Base-by-base conservation (phyloP, 2,797 vertebrate species). In the Syndactyla subalaris region DNA sequence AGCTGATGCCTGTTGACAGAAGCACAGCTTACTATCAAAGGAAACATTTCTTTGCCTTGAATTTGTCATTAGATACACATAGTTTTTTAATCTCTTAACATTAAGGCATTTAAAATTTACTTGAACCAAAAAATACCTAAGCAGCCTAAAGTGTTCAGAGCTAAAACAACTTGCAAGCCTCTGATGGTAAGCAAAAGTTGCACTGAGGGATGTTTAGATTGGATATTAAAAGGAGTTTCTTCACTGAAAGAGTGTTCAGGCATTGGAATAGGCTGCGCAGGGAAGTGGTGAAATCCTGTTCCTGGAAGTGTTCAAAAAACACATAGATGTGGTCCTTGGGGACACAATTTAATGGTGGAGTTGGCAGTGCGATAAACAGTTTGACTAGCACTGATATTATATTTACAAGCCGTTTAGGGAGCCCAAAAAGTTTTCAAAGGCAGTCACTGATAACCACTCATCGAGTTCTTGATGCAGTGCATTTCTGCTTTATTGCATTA, bases 361-460 rank as follows among this genome's bases (percentile, higher is more conserved):
- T 15, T 65, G 41, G 41, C 41, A 23, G 30, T 65, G 41, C 6
- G 21, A 22, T 46, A 46, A 46, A 46, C 45, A 19, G 20, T 86
- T 72, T 87, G 55, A 62, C 79, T 65, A 85, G 23, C 43, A 43
- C 14, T 73, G 36, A 73, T 79, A 88, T 85, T 74, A 41, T 46
- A 62, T 74, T 88, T 79, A 57, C 51, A 51, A 59, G 29, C 10
- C 34, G 66, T 62, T 85, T 76, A 63, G 61, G 55, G 70, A 91
- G 72, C n/a, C 15, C 59, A 48, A 58, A 62, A 62, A 59, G 4
- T 59, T 93, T 88, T 29, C 72, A 61, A 77, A 93, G 55, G 55
- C 2, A 36, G 8, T 73, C 72, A 41, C 24, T 10, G 17, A 14
- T 36, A 87, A 26, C 30, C 0, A 0, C n/a, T 89, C 45, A 67